Evolutionary conservation across 2,888 invertebrate species (phyloP).

Genomic region (Rhagonycha fulva): DNA sequence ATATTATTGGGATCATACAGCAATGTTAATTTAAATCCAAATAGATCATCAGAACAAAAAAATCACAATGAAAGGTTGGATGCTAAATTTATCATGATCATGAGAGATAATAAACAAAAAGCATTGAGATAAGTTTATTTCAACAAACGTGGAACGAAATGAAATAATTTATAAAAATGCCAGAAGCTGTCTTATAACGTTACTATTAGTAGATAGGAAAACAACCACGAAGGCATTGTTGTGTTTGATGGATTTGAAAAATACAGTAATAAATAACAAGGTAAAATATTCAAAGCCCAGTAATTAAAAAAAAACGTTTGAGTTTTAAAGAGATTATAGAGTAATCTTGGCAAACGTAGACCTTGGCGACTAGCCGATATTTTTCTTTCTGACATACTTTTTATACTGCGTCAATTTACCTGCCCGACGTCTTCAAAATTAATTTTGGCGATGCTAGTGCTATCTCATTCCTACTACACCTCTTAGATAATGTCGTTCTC

Average conservation of each 20-base stretch:
- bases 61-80: not conserved
- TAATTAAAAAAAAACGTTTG: conserved; percentile 25
- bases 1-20: not conserved
- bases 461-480: conserved; percentile 31
- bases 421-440: conserved; percentile 42
- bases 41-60: not conserved
- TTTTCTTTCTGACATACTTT: conserved; percentile 42
- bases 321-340: conserved; percentile 8
- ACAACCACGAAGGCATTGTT: not conserved
- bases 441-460: conserved; percentile 37
- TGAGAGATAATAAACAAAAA: not conserved
- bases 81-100: not conserved
- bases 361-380: conserved; percentile 41
- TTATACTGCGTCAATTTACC: conserved; percentile 39
- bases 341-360: conserved; percentile 26
- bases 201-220: not conserved
- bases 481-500: conserved; percentile 26
- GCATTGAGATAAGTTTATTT: not conserved
- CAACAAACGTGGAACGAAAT: not conserved
- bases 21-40: not conserved
- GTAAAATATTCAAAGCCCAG: conserved; percentile 7
- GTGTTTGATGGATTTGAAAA: not conserved
- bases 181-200: not conserved
- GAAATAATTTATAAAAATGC: not conserved
- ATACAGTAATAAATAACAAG: not conserved